Evolutionary conservation across 2,888 invertebrate species (phyloP), one percentile per base, ranked within the genome.

Genomic region (Siphonodentalium dalli): DNA sequence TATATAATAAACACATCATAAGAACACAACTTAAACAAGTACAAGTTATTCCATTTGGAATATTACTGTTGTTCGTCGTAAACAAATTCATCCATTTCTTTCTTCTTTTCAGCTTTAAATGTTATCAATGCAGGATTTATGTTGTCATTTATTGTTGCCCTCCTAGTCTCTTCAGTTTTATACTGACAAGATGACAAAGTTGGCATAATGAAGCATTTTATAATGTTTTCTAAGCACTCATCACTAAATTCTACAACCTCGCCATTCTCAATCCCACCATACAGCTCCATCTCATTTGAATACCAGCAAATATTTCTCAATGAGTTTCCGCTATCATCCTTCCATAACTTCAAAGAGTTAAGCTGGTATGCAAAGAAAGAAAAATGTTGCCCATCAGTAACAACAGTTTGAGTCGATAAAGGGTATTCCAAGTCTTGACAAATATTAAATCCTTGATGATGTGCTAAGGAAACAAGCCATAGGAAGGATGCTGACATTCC

Each of bases 341-440:
- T 77, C 63, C 88, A 85, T 27, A 86, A 83, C 70, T 90, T 87
- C 66, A 91, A 53, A 0, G 80, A 96, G 78, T 99, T 99, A 52
- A 99, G 82, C 80, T 99, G 98, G 78, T 96, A 98, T 13, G 88
- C 86, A 75, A 89, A 91, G 64, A 97, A 90, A 0, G 90, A 90
- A 88, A 92, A 94, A 3, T 86, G 77, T 63, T 90, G 87, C 0
- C 98, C 97, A 82, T 98, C 90, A 0, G 94, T 92, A 33, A 96
- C 85, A 13, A 94, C 84, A 15, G 90, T 89, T 85, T 98, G 97
- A 3, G 92, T 90, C 0, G 89, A 87, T 50, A 97, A 80, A 0
- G 99, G 98, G 79, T 95, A 94, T 0, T 92, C 93, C 18, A 96
- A 70, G 65, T 98, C 97, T 68, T 91, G 90, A 77, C 87, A 92